These are phyloP conservation scores for Caenorhabditis sinica DNA, from an alignment of 2,888 invertebrate genomes.

Conservation along the genomic window DNA sequence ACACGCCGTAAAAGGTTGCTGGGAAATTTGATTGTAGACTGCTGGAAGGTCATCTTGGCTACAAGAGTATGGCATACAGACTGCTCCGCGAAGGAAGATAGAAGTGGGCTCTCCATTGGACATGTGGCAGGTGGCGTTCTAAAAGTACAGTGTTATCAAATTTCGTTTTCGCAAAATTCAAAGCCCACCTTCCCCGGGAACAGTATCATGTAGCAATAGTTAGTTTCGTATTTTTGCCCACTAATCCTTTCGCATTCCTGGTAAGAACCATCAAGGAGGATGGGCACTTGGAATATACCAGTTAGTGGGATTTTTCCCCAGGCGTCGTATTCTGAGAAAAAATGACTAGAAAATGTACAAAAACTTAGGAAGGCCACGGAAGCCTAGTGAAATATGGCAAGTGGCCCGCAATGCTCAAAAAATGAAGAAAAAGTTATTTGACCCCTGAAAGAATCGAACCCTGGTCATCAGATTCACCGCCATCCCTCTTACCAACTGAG, in stretches of 20 bases:
- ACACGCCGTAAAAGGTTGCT: conserved; percentile 41
- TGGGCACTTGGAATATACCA: conserved; percentile 38
- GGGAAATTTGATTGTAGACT: conserved; percentile 50
- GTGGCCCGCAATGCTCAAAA: background rate
- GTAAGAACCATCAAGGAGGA: conserved; percentile 56
- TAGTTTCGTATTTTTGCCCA: conserved; percentile 54
- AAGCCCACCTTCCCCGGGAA: conserved; percentile 30
- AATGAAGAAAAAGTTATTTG: background rate
- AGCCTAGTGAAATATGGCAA: too few species aligned
- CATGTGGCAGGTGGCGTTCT: conserved; percentile 40
- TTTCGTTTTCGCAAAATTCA: background rate
- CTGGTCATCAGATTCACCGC: too few species aligned
- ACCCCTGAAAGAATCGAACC: background rate
- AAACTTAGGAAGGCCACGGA: too few species aligned
- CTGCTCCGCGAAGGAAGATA: conserved; percentile 43
- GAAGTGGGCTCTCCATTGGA: conserved; percentile 21
- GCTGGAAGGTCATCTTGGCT: conserved; percentile 27
- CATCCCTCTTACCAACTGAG: too few species aligned
- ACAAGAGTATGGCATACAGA: conserved; percentile 67
- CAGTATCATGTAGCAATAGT: conserved; percentile 58
- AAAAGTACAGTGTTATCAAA: background rate
- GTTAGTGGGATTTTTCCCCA: conserved; percentile 50
- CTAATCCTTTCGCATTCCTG: conserved; percentile 58
- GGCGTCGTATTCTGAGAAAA: conserved; percentile 47
- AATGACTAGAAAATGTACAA: background rate